phyloP scores from a whole-genome alignment of 2,797 vertebrate genomes.

The Uromys caudimaculatus region DNA sequence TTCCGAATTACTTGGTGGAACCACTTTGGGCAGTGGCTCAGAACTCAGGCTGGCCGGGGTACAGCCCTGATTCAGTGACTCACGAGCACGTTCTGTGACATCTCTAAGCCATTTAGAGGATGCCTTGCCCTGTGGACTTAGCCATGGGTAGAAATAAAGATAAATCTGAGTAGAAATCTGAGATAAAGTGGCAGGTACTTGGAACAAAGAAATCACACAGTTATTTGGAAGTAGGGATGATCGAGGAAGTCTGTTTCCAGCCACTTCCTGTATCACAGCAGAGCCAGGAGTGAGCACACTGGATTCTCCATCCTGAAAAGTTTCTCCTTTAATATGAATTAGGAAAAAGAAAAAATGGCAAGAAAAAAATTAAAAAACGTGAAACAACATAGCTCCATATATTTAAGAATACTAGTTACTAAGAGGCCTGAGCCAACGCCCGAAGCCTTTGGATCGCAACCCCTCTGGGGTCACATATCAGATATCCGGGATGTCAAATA shows the following conservation, averaged over 20 bases:
- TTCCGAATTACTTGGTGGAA: neutral
- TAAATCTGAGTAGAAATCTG: neutral
- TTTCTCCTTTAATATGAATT: neutral
- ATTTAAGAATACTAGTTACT: neutral
- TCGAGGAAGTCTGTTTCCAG: neutral
- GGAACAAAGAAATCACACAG: neutral
- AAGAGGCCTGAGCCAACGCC: neutral
- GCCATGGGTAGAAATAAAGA: neutral
- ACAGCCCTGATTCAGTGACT: neutral
- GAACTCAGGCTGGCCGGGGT: neutral
- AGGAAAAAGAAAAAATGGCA: neutral
- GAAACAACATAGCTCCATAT: conserved; percentile 4
- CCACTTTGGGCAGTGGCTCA: neutral
- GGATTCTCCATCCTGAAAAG: neutral
- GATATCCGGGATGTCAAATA: neutral
- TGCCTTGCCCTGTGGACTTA: neutral
- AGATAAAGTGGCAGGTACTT: neutral
- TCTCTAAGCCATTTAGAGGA: neutral
- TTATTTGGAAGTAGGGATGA: neutral
- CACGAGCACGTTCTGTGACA: neutral
- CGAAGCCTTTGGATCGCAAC: neutral
- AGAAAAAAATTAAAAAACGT: conserved; percentile 43
- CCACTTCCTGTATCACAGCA: neutral
- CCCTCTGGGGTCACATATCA: neutral
- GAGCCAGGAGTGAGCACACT: neutral